phyloP scores from a whole-genome alignment of 2,113 vertebrate species.

The Gallinago undulata region DNA sequence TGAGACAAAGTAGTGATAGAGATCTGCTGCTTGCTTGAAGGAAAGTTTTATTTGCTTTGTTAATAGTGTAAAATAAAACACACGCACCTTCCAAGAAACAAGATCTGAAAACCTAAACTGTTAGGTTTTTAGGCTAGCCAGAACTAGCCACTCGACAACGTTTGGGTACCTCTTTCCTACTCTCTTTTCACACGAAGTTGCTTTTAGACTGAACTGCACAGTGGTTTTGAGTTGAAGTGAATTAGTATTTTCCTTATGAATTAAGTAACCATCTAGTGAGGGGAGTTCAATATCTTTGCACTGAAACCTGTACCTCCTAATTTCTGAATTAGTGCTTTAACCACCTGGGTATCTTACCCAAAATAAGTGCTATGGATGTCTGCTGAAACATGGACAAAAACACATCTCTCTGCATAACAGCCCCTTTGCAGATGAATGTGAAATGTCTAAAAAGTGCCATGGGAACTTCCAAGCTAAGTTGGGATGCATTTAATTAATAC shows the following conservation, averaged over 20 bases:
- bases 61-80: background rate
- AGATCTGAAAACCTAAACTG: background rate
- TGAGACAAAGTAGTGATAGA: background rate
- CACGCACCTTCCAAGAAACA: background rate
- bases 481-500: background rate
- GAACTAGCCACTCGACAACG: background rate
- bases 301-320: background rate
- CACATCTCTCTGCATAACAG: background rate
- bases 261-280: background rate
- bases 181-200: background rate
- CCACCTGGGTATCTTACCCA: background rate
- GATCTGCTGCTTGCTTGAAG: background rate
- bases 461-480: background rate
- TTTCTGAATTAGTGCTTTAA: background rate
- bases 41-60: background rate
- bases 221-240: background rate
- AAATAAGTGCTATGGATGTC: background rate
- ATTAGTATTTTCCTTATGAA: background rate
- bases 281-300: background rate
- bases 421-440: background rate
- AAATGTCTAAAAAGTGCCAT: background rate
- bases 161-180: background rate
- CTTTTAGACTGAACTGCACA: background rate
- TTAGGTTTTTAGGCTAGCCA: background rate
- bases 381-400: background rate